phyloP scores from a whole-genome alignment of 2,888 invertebrate genomes.

The Ischnura elegans region DNA sequence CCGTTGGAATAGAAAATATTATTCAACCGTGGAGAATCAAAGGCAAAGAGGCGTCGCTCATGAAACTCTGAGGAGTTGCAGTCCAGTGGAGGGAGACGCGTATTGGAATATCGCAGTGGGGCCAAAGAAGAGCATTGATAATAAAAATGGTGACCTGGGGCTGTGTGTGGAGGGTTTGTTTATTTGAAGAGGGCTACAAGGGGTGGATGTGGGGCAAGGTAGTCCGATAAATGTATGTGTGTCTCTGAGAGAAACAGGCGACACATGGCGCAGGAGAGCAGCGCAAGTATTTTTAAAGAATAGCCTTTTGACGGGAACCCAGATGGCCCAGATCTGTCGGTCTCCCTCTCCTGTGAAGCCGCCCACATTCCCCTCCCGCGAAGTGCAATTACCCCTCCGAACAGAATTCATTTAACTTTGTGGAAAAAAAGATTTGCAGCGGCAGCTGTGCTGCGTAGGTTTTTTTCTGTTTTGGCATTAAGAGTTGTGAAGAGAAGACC shows the following conservation, averaged over 20 bases:
- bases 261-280: not conserved
- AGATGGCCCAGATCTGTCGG: conserved; percentile 54
- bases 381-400: not conserved
- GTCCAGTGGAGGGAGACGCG: not conserved
- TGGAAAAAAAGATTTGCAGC: too few species aligned
- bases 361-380: too few species aligned
- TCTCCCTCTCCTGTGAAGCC: not conserved
- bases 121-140: not conserved
- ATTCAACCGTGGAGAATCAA: too few species aligned
- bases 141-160: not conserved
- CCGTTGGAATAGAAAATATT: too few species aligned
- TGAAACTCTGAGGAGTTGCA: not conserved
- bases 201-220: not conserved
- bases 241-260: too few species aligned
- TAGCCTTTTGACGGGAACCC: conserved; percentile 43
- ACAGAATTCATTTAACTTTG: too few species aligned
- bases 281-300: not conserved
- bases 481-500: too few species aligned
- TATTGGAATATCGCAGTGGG: not conserved
- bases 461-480: too few species aligned
- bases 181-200: not conserved
- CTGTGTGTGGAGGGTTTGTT: not conserved
- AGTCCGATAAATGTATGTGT: not conserved
- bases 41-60: too few species aligned
- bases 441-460: too few species aligned